phyloP scores from a whole-genome alignment of 1,140 invertebrate species.

The Drosophila azteca region DNA sequence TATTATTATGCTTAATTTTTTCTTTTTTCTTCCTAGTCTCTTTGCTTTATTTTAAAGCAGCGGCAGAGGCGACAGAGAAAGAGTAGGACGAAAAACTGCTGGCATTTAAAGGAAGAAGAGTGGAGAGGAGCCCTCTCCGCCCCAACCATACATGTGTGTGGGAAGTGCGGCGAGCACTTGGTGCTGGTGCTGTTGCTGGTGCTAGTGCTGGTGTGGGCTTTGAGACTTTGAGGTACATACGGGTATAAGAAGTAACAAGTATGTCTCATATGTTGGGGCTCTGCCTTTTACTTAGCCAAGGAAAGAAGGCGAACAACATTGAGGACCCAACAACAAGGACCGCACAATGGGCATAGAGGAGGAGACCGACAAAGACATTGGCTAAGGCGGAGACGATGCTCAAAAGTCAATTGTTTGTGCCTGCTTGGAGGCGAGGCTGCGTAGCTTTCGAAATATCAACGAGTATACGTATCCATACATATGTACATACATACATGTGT shows the following conservation, averaged over 20 bases:
- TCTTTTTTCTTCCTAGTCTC: slow-evolving; percentile 27
- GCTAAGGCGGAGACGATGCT: slow-evolving; percentile 34
- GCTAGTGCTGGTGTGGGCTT: neutral
- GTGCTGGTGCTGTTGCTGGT: too few relatives aligned
- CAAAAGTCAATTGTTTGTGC: slow-evolving; percentile 78
- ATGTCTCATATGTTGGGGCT: slow-evolving; percentile 72
- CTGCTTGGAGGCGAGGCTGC: slow-evolving; percentile 64
- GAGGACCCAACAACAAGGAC: slow-evolving; percentile 50
- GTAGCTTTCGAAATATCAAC: slow-evolving; percentile 54
- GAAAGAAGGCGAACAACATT: slow-evolving; percentile 40
- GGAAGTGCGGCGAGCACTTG: slow-evolving; percentile 1
- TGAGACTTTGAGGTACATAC: slow-evolving; percentile 60
- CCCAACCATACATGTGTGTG: slow-evolving; percentile 30
- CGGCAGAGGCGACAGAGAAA: slow-evolving; percentile 27
- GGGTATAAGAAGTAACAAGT: slow-evolving; percentile 62
- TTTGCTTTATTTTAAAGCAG: slow-evolving; percentile 43
- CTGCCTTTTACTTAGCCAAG: slow-evolving; percentile 73
- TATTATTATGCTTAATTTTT: slow-evolving; percentile 77
- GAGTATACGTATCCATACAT: neutral
- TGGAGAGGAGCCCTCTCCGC: neutral
- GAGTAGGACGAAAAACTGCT: slow-evolving; percentile 26
- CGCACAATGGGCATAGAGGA: slow-evolving; percentile 24
- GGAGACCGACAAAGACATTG: neutral
- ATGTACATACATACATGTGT: neutral
- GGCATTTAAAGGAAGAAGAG: slow-evolving; percentile 60